A percentile compares a stretch with the other conserved stretches of the same genome.
Conservation (phyloP, 2,797 vertebrate genomes). For the Sardinella longiceps region DNA sequence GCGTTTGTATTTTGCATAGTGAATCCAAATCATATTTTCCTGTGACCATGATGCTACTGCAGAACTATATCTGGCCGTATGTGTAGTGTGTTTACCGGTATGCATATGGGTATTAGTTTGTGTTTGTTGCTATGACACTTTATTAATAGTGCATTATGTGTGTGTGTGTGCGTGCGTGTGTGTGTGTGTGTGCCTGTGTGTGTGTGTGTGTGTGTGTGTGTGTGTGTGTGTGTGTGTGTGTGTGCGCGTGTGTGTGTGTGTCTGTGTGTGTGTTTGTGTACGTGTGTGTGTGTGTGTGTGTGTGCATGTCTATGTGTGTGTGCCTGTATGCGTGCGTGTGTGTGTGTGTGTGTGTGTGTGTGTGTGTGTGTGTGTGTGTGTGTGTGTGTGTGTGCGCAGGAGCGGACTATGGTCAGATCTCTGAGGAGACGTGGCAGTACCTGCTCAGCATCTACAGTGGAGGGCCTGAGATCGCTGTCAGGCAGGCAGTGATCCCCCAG, state of each 20-base stretch:
- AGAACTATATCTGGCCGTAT: neutral
- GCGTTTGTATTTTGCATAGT: neutral
- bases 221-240: constrained; percentile 24
- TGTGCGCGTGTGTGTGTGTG: neutral
- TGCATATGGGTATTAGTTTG: neutral
- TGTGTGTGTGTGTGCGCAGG: constrained; percentile 68
- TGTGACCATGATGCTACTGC: neutral
- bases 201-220: neutral
- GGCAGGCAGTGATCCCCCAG: constrained; percentile 84
- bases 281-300: constrained; percentile 4
- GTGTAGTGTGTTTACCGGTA: neutral
- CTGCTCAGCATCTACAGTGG: constrained; percentile 88
- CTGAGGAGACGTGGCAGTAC: constrained; percentile 95
- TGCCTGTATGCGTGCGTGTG: too few species aligned
- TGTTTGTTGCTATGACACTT: neutral
- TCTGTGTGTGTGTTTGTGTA: too few species aligned
- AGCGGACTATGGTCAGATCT: constrained; percentile 98
- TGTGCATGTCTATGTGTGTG: too few species aligned
- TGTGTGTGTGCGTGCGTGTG: neutral
- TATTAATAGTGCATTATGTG: neutral
- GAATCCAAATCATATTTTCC: neutral
- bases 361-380: neutral
- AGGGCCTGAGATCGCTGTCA: constrained; percentile 91
- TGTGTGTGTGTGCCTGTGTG: neutral
- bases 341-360: neutral